Percentiles rank a stretch among this genome's conserved stretches.
Evolutionary conservation across 2,888 invertebrate genomes (phyloP).

Genomic region (Euspilapteryx auroguttella): DNA sequence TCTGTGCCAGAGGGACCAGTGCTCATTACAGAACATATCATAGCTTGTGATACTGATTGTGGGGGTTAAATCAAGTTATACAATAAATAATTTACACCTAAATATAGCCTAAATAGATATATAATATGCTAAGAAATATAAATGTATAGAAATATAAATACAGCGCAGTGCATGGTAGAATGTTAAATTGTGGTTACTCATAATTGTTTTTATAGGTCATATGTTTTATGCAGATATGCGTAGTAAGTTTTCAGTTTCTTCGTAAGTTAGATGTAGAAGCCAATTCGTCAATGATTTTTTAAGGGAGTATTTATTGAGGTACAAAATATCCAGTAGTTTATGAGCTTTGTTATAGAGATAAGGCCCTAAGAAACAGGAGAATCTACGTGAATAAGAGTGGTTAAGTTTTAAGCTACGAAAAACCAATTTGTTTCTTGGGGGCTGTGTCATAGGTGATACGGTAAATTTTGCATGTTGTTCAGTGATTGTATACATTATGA

Average conservation of each 20-base stretch:
- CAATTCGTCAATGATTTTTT: background rate
- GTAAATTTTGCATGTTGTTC: background rate
- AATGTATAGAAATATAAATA: no score
- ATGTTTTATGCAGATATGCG: background rate
- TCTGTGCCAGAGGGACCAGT: no score
- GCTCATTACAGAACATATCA: no score
- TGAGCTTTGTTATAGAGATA: background rate
- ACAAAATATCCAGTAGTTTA: background rate
- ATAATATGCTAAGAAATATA: no score
- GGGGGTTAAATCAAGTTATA: no score
- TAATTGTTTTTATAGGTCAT: no score
- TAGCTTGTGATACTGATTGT: no score
- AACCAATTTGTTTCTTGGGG: background rate
- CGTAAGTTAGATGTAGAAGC: background rate
- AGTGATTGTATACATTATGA: background rate
- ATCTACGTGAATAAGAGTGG: background rate
- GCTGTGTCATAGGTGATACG: background rate
- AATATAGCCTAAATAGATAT: no score
- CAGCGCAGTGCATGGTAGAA: no score
- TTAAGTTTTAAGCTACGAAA: background rate
- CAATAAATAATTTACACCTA: no score
- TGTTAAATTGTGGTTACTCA: no score
- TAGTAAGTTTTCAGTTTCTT: background rate
- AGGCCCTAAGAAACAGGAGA: background rate
- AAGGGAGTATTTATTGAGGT: background rate